Percentiles rank a stretch among this genome's conserved stretches.
phyloP scores from a whole-genome alignment of 2,888 invertebrate species.

The Napeogenes sylphis region DNA sequence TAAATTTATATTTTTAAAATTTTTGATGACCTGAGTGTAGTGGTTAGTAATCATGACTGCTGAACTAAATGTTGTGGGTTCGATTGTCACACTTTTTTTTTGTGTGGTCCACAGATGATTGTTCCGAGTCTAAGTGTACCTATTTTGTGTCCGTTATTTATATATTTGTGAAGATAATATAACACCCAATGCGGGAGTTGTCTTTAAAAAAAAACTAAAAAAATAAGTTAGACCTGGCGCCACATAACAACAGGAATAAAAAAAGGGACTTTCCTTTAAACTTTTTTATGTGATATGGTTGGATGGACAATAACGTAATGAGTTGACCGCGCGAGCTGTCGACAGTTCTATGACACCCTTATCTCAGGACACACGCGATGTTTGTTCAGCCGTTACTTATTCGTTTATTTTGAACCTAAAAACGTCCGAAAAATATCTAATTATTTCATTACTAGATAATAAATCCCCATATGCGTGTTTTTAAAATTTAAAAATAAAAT shows the following conservation, averaged over 20 bases:
- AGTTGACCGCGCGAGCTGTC: constrained; percentile 59
- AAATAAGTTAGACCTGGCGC: not conserved
- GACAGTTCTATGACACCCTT: constrained; percentile 71
- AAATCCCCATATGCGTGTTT: not conserved
- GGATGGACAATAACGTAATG: constrained; percentile 71
- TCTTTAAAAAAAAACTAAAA: no score
- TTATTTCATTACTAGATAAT: constrained; percentile 7
- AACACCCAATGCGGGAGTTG: no score
- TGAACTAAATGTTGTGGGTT: no score
- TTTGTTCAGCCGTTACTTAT: constrained; percentile 36
- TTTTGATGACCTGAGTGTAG: no score
- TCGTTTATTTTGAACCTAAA: constrained; percentile 9
- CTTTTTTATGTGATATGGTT: constrained; percentile 49
- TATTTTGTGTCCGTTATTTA: no score
- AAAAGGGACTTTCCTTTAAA: constrained; percentile 24
- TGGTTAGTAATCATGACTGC: no score
- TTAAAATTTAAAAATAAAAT: no score
- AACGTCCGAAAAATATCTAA: not conserved
- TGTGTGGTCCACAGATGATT: no score
- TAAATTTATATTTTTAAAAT: not conserved
- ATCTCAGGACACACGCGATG: constrained; percentile 68
- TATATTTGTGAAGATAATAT: no score
- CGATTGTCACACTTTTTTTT: no score
- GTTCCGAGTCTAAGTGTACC: no score
- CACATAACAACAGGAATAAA: constrained; percentile 17